Base-by-base conservation (phyloP, 2,888 invertebrate genomes). In the Drosophila pseudotalamancana region DNA sequence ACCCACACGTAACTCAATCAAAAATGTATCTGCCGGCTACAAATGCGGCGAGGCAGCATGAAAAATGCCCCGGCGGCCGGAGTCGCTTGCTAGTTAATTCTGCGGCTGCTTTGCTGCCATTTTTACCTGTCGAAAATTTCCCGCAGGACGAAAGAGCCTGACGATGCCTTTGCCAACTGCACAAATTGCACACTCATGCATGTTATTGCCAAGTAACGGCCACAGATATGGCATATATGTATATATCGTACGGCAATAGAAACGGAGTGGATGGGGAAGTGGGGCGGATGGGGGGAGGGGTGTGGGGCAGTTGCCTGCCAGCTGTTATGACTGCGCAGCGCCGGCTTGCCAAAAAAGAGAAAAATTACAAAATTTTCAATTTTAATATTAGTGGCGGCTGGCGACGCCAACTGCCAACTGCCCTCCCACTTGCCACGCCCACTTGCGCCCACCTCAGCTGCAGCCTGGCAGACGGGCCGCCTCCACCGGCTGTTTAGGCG, bases 91-190 rank as follows among this genome's bases (percentile, higher is more conserved):
- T 82, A 82, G 82, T 82, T 80, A 82, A 82, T 85, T 72, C 65
- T 67, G 76, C 46, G 86, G 79, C 62, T 60, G 72, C 65, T 74
- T 67, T 64, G 74, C 66, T 62, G 71, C 84, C 72, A 84, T 82
- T 84, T 84, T 84, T 87, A 87, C 84, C 85, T 87, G 83, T 84
- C 84, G 87, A 82, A 84, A 87, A 87, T 85, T 87, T 84, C 84
- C 84, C 87, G 85, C 79, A 87, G 84, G 87, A 84, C 76, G 54
- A 32, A 46, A 43, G 48, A 42, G 45, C 31, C 42, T 14, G 50
- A 18, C 68, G 72, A 76, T 72, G 72, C 80, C 67, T 54, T 27
- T 78, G 80, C 82, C 82, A 85, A 85, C 75, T 81, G 81, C 74
- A 85, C 60, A 78, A 85, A 84, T 84, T 87, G 84, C 85, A 84